Percentiles rank a stretch among this genome's conserved stretches.
These are phyloP conservation scores for Edolisoma coerulescens DNA, from an alignment of 2,113 vertebrate species.

Conservation along the genomic window DNA sequence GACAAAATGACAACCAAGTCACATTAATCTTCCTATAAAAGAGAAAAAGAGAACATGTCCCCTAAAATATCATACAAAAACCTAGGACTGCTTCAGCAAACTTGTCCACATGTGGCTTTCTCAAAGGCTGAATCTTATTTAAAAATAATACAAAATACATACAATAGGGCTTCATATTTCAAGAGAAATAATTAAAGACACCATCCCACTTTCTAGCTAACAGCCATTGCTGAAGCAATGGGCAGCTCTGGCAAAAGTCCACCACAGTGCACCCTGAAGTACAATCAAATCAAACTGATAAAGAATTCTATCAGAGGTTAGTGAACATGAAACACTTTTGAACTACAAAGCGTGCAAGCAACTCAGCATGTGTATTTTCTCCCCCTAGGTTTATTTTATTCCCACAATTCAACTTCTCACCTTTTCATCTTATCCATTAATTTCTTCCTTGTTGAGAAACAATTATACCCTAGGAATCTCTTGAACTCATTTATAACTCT, in stretches of 20 bases:
- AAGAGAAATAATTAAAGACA: conserved; percentile 54
- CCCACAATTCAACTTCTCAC: conserved; percentile 25
- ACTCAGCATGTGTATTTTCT: conserved; percentile 16
- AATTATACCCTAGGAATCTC: not conserved
- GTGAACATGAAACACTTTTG: conserved; percentile 36
- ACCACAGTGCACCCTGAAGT: conserved; percentile 15
- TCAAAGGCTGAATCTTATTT: not conserved
- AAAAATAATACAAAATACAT: not conserved
- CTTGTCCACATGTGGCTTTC: not conserved
- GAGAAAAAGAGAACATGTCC: not conserved
- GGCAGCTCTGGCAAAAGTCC: conserved; percentile 35
- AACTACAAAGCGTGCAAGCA: conserved; percentile 45
- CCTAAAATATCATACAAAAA: not conserved
- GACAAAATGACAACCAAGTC: not conserved
- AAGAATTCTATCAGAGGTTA: conserved; percentile 51
- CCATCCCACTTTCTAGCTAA: not conserved
- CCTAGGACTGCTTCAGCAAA: not conserved
- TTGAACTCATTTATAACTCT: conserved; percentile 13
- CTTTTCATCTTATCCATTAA: conserved; percentile 37
- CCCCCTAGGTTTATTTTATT: not conserved
- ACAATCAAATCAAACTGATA: conserved; percentile 49
- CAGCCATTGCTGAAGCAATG: conserved; percentile 20
- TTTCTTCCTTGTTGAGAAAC: conserved; percentile 50
- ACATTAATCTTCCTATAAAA: not conserved
- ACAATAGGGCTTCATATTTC: not conserved